Evolutionary conservation across 2,113 vertebrate genomes (phyloP), one percentile per base, ranked within the genome.

Genomic region (Lampris incognitus): DNA sequence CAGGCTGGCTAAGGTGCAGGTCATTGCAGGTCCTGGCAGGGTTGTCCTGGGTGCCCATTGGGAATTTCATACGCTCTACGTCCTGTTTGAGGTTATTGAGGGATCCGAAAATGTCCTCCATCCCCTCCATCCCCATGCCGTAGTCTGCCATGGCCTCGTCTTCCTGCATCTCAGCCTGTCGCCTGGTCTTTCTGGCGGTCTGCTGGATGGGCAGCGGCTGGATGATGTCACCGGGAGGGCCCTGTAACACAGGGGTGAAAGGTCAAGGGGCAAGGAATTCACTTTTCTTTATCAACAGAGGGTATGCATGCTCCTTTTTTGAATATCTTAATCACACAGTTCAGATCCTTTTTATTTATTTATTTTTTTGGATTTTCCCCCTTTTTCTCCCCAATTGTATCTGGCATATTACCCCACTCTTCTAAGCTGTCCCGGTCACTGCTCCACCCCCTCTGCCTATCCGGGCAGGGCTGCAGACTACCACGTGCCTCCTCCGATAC

Each of bases 1-100:
- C 96, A 0, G 97, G 96, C 84, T 99, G 98, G 88, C 96, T 98
- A 74, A 99, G 96, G 1, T 96, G 96, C 83, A 99, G 91, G 83
- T 99, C 98, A 62, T 97, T 99, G 90, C 98, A 99, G 50, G 97
- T 99, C 68, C 98, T 93, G 64, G 96, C 96, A 4, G 98, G 98
- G 77, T 99, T 99, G 65, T 94, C 97, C 81, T 97, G 96, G 0
- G 97, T 98, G 49, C 98, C 97, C 95, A 97, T 92, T 0, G 98
- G 98, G 78, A 96, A 98, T 84, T 99, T 99, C 96, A 99, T 98
- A 52, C 95, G 95, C 83, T 99, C 97, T 0, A 99, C 97, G 75
- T 99, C 97, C 78, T 98, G 96, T 78, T 99, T 99, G 79, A 99
- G 92, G 70, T 96, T 96, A 79, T 97, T 96, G 70, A 99, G 87